A percentile compares a stretch with the other conserved stretches of the same genome.
Conservation (phyloP, 2,888 invertebrate species). For the Apocheima hispidaria region DNA sequence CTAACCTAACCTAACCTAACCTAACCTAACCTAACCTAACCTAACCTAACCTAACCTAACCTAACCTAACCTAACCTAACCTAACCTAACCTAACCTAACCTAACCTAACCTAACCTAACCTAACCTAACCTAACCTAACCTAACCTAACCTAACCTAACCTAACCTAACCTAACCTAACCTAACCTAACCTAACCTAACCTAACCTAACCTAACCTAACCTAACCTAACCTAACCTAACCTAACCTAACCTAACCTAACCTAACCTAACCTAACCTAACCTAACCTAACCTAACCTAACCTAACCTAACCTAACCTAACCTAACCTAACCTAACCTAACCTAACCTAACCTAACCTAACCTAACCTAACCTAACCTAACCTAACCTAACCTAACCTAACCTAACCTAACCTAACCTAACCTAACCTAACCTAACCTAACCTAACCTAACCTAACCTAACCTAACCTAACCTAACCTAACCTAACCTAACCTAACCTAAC, state of each 20-base stretch:
- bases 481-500: slow-evolving; percentile 32
- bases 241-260: slow-evolving; percentile 21
- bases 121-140: slow-evolving; percentile 44
- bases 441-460: slow-evolving; percentile 28
- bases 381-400: slow-evolving; percentile 26
- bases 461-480: slow-evolving; percentile 29
- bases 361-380: slow-evolving; percentile 23
- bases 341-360: slow-evolving; percentile 23
- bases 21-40: slow-evolving; percentile 43
- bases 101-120: slow-evolving; percentile 40
- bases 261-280: slow-evolving; percentile 17
- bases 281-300: slow-evolving; percentile 24
- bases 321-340: slow-evolving; percentile 23
- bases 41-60: slow-evolving; percentile 44
- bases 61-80: slow-evolving; percentile 42
- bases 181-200: slow-evolving; percentile 24
- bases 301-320: slow-evolving; percentile 24
- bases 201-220: slow-evolving; percentile 24
- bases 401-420: slow-evolving; percentile 28
- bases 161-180: slow-evolving; percentile 24
- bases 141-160: slow-evolving; percentile 32
- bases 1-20: slow-evolving; percentile 34
- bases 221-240: slow-evolving; percentile 24
- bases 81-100: slow-evolving; percentile 42
- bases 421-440: slow-evolving; percentile 28